Conservation (phyloP, 2,888 invertebrate species). For the Tiphia femorata region DNA sequence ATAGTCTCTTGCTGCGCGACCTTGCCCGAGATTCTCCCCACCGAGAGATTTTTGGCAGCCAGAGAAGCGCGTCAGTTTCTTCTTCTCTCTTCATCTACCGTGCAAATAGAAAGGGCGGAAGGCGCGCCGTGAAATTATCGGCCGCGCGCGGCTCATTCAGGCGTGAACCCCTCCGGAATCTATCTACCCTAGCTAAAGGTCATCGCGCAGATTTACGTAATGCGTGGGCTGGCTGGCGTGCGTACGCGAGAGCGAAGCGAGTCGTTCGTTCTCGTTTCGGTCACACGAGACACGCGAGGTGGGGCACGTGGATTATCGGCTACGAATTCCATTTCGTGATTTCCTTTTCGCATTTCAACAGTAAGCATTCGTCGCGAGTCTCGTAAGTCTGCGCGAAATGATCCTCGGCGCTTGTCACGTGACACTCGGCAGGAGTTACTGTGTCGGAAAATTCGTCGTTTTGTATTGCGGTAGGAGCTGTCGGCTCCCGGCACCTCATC, state of each 20-base stretch:
- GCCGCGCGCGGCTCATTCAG: slow-evolving; percentile 14
- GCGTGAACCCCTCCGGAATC: slow-evolving; percentile 16
- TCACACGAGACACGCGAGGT: too few relatives aligned
- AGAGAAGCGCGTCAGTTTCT: background rate
- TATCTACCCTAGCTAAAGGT: slow-evolving; percentile 25
- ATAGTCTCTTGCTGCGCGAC: too few relatives aligned
- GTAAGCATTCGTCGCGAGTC: too few relatives aligned
- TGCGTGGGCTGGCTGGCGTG: too few relatives aligned
- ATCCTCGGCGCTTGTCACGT: background rate
- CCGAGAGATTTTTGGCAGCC: too few relatives aligned
- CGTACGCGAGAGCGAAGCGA: slow-evolving; percentile 21
- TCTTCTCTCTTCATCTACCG: background rate
- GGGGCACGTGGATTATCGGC: too few relatives aligned
- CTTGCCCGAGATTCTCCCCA: slow-evolving; percentile 1
- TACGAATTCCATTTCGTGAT: too few relatives aligned
- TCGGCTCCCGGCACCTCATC: background rate
- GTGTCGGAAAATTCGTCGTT: slow-evolving; percentile 15
- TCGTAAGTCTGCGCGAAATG: slow-evolving; percentile 24
- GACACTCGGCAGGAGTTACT: background rate
- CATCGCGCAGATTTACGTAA: slow-evolving; percentile 31
- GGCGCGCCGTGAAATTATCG: slow-evolving; percentile 23
- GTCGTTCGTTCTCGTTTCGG: slow-evolving; percentile 17
- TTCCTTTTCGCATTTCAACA: too few relatives aligned
- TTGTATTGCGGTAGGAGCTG: slow-evolving; percentile 16
- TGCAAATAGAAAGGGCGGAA: slow-evolving; percentile 12